Evolutionary conservation across 2,113 vertebrate species (phyloP).

Genomic region (Cyanoramphus novaezelandiae): DNA sequence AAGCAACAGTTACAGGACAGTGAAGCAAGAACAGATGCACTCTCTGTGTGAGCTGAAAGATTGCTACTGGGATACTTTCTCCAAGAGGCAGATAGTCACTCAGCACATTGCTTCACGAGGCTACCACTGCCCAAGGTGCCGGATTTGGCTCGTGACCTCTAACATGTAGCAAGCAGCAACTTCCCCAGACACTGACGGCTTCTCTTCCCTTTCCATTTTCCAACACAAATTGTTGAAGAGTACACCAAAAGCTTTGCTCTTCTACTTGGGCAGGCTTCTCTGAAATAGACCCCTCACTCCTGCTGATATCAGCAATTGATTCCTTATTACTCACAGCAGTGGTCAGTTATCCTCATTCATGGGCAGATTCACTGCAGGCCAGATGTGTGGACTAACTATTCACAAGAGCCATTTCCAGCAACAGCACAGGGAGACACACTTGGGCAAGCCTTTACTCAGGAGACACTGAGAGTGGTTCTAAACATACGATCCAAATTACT

Average conservation of each 20-base stretch:
- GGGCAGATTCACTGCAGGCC: neutral
- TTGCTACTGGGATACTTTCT: neutral
- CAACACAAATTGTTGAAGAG: neutral
- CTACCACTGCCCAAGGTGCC: neutral
- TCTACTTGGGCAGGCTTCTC: neutral
- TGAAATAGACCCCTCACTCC: neutral
- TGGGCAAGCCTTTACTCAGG: neutral
- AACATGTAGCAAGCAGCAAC: neutral
- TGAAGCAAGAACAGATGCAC: neutral
- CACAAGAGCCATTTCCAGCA: neutral
- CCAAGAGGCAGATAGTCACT: neutral
- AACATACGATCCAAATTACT: constrained; percentile 52
- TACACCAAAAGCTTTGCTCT: neutral
- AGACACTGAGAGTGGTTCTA: constrained; percentile 24
- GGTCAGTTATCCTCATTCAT: neutral
- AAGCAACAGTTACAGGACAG: neutral
- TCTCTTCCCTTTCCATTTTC: neutral
- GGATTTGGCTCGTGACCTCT: neutral
- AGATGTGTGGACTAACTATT: constrained; percentile 32
- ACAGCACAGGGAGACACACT: neutral
- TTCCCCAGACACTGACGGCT: neutral
- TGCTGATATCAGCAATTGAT: neutral
- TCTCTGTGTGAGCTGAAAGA: neutral
- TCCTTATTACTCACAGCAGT: neutral
- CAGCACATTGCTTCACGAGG: neutral